A percentile compares a stretch with the other conserved stretches of the same genome.
Conservation (phyloP, 2,888 invertebrate species). For the Xylota sylvarum region DNA sequence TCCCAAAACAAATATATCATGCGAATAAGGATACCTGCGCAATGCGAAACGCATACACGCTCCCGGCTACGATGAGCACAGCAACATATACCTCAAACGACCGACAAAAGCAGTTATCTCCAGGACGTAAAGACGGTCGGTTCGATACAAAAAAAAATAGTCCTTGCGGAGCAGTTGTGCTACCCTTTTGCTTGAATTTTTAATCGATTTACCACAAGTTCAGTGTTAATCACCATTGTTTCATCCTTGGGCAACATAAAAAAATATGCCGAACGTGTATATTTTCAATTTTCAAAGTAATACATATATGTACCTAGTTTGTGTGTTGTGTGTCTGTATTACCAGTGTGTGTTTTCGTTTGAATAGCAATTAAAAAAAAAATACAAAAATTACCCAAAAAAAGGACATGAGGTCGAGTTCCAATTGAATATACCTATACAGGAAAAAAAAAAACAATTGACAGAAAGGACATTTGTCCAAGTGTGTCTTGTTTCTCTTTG, state of each 20-base stretch:
- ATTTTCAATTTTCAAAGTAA: conserved; percentile 56
- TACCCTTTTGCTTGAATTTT: conserved; percentile 70
- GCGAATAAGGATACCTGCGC: conserved; percentile 68
- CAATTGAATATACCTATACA: conserved; percentile 44
- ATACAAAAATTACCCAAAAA: conserved; percentile 39
- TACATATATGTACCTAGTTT: conserved; percentile 28
- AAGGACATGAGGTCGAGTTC: conserved; percentile 69
- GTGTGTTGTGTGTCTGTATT: conserved; percentile 33
- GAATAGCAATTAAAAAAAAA: conserved; percentile 63
- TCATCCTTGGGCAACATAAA: conserved; percentile 62
- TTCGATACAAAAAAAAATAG: conserved; percentile 42
- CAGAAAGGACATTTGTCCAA: conserved; percentile 62
- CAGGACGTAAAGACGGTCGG: conserved; percentile 74
- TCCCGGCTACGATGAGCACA: conserved; percentile 34
- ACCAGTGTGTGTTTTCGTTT: conserved; percentile 52
- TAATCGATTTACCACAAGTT: conserved; percentile 77
- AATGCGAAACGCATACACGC: conserved; percentile 72
- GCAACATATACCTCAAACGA: conserved; percentile 45
- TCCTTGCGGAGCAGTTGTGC: conserved; percentile 63
- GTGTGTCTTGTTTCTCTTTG: conserved; percentile 55
- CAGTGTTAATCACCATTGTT: conserved; percentile 75
- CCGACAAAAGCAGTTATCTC: conserved; percentile 65
- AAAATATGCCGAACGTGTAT: conserved; percentile 56
- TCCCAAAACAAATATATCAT: conserved; percentile 49
- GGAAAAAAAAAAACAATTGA: conserved; percentile 54